Evolutionary conservation across 2,888 invertebrate genomes (phyloP).

Genomic region (Sesia apiformis): DNA sequence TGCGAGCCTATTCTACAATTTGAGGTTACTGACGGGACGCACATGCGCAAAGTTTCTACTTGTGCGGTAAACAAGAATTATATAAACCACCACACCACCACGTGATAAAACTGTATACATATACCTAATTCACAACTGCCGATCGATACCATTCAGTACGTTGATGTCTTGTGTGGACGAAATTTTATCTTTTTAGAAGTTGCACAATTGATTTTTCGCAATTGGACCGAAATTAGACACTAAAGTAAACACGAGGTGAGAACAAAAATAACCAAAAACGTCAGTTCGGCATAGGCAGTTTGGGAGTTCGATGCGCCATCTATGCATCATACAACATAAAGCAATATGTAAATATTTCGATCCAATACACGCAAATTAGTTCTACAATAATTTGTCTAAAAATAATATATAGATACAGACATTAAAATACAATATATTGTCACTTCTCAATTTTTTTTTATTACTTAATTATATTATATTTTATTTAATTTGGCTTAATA

Average conservation of each 20-base stretch:
- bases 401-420: not conserved
- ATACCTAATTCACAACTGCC: slow-evolving; percentile 59
- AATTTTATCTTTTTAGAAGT: slow-evolving; percentile 50
- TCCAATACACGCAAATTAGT: slow-evolving; percentile 28
- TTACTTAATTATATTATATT: not conserved
- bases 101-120: slow-evolving; percentile 74
- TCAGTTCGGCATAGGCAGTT: slow-evolving; percentile 72
- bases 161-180: slow-evolving; percentile 30
- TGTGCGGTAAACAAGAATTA: slow-evolving; percentile 75
- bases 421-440: not conserved
- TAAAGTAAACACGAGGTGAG: slow-evolving; percentile 76
- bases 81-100: slow-evolving; percentile 76
- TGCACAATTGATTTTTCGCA: slow-evolving; percentile 67
- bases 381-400: not conserved
- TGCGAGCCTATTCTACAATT: slow-evolving; percentile 62
- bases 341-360: slow-evolving; percentile 31
- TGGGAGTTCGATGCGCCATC: slow-evolving; percentile 69
- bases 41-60: slow-evolving; percentile 74
- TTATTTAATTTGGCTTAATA: too few relatives aligned
- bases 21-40: slow-evolving; percentile 74
- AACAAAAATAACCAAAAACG: slow-evolving; percentile 76
- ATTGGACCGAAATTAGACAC: slow-evolving; percentile 69
- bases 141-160: slow-evolving; percentile 59
- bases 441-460: not conserved
- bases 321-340: slow-evolving; percentile 50